Evolutionary conservation across 2,888 invertebrate genomes (phyloP).

Genomic region (Nephrocerus scutellatus): DNA sequence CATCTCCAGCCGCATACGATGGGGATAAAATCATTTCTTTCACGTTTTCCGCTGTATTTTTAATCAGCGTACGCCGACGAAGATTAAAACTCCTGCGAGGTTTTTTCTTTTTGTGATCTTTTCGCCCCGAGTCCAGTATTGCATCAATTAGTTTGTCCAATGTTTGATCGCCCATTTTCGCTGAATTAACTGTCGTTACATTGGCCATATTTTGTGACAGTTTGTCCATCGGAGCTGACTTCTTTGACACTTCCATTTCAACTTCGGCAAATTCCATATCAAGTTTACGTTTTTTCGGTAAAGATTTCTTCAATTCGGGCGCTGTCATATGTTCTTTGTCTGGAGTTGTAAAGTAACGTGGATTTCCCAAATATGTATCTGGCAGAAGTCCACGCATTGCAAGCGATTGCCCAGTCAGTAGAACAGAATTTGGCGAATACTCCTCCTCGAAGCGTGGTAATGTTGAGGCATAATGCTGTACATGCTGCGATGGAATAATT

Average conservation of each 20-base stretch:
- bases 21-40: constrained; percentile 33
- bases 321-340: background rate
- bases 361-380: constrained; percentile 41
- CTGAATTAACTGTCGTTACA: constrained; percentile 31
- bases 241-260: constrained; percentile 4
- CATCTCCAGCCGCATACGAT: constrained; percentile 44
- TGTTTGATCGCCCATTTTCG: constrained; percentile 43
- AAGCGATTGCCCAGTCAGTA: constrained; percentile 37
- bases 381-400: constrained; percentile 40
- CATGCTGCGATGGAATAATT: constrained; percentile 9
- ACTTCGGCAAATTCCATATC: constrained; percentile 35
- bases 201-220: constrained; percentile 24
- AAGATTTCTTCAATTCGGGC: constrained; percentile 4
- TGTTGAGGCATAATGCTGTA: constrained; percentile 37
- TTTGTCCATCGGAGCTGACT: background rate
- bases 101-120: constrained; percentile 33
- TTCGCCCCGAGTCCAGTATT: constrained; percentile 44
- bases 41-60: constrained; percentile 27
- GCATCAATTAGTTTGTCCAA: constrained; percentile 45
- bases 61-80: constrained; percentile 37
- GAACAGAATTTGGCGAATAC: constrained; percentile 40
- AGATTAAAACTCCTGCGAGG: constrained; percentile 38
- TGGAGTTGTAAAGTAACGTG: constrained; percentile 36
- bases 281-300: constrained; percentile 32
- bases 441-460: constrained; percentile 43